A percentile compares a stretch with the other conserved stretches of the same genome.
phyloP scores from a whole-genome alignment of 2,113 vertebrate species.

The Macquaria ambigua region DNA sequence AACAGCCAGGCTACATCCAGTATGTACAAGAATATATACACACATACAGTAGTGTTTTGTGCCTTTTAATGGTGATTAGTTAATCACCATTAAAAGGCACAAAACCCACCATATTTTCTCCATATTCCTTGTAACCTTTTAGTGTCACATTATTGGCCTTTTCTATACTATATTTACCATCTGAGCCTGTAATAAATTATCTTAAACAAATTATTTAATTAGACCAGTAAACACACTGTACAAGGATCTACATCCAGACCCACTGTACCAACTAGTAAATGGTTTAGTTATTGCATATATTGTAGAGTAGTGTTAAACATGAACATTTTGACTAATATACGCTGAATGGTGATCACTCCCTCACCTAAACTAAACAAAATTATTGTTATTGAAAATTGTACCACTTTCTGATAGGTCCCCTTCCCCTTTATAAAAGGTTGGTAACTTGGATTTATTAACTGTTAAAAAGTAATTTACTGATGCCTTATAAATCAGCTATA shows the following conservation, averaged over 20 bases:
- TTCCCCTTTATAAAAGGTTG: neutral
- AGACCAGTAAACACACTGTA: too few relatives aligned
- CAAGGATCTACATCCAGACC: neutral
- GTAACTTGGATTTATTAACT: neutral
- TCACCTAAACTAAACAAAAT: neutral
- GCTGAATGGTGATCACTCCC: neutral
- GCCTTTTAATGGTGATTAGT: too few relatives aligned
- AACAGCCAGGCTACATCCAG: neutral
- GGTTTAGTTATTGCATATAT: too few relatives aligned
- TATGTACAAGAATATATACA: neutral
- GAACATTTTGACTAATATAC: neutral
- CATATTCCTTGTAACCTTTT: neutral
- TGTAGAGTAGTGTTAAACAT: too few relatives aligned
- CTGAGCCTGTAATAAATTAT: neutral
- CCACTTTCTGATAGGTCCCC: neutral
- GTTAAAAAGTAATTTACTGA: too few relatives aligned
- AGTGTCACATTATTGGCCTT: neutral
- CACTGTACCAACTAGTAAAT: neutral
- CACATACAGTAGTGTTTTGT: neutral
- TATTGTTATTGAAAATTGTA: neutral
- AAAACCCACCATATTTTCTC: neutral
- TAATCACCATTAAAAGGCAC: neutral
- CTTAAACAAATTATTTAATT: neutral
- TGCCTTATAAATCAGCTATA: too few relatives aligned
- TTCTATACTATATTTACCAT: neutral